Conservation (phyloP, 2,113 vertebrate genomes). For the Physeter macrocephalus region DNA sequence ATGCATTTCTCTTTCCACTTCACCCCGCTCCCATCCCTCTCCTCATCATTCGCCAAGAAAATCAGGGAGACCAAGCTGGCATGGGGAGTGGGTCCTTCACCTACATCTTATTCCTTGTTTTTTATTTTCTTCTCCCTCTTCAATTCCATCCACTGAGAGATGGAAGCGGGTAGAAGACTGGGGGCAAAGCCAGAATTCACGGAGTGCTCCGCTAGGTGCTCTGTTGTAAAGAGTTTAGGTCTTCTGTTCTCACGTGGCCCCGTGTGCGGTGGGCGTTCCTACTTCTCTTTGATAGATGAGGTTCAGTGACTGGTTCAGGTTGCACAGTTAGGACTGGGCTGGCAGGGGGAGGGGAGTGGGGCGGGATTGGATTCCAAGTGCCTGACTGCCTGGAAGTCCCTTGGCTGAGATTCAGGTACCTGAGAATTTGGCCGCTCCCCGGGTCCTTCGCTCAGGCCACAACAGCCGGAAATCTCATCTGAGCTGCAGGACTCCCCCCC, state of each 20-base stretch:
- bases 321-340: neutral
- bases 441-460: neutral
- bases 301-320: neutral
- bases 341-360: neutral
- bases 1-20: neutral
- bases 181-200: neutral
- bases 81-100: neutral
- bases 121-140: neutral
- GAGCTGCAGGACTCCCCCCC: conserved; percentile 60
- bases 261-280: fast-evolving
- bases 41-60: neutral
- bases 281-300: neutral
- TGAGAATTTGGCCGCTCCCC: conserved; percentile 33
- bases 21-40: neutral
- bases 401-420: conserved; percentile 64
- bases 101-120: neutral
- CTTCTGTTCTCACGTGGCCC: neutral
- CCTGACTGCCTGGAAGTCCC: conserved; percentile 39
- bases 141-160: neutral
- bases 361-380: neutral
- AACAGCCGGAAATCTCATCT: conserved; percentile 43
- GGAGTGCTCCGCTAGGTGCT: neutral
- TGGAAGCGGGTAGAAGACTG: neutral
- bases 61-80: neutral
- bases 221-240: neutral